These are phyloP conservation scores for Xiphydria camelus DNA, from an alignment of 2,888 invertebrate genomes.

Conservation along the genomic window DNA sequence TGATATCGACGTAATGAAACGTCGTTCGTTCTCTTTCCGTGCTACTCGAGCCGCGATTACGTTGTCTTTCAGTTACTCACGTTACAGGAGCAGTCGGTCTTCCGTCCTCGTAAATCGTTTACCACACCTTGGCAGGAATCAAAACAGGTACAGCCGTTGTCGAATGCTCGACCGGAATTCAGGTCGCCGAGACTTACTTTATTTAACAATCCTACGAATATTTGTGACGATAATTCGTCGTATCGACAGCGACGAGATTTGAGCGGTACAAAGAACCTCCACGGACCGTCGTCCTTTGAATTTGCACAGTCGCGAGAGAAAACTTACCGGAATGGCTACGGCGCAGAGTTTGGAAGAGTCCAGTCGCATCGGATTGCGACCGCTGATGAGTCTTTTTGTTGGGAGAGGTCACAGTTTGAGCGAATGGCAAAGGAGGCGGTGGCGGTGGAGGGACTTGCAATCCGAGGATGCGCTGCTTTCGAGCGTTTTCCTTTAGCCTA, in stretches of 20 bases:
- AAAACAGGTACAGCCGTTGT: conserved; percentile 93
- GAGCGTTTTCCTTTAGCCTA: conserved; percentile 54
- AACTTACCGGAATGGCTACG: conserved; percentile 54
- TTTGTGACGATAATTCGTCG: too few relatives aligned
- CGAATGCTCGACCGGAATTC: conserved; percentile 92
- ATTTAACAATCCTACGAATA: conserved; percentile 54
- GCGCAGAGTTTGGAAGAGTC: conserved; percentile 62
- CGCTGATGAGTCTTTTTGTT: conserved; percentile 81
- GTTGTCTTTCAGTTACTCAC: too few relatives aligned
- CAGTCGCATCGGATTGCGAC: conserved; percentile 81
- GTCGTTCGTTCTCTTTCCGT: too few relatives aligned
- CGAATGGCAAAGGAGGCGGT: conserved; percentile 51
- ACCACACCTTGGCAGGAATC: conserved; percentile 80
- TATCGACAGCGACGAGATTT: too few relatives aligned
- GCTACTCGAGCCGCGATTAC: too few relatives aligned
- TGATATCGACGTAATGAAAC: too few relatives aligned
- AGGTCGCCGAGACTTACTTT: conserved; percentile 85
- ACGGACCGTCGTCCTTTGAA: conserved; percentile 11
- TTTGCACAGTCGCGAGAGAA: too few relatives aligned
- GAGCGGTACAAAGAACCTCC: too few relatives aligned
- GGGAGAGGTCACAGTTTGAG: conserved; percentile 53
- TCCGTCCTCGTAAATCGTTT: conserved; percentile 76
- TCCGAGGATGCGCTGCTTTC: conserved; percentile 46
- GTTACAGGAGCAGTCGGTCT: conserved; percentile 77
- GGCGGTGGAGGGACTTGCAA: conserved; percentile 53